A percentile compares a stretch with the other conserved stretches of the same genome.
phyloP scores from a whole-genome alignment of 2,888 invertebrate species.

The Metallyticus violacea region DNA sequence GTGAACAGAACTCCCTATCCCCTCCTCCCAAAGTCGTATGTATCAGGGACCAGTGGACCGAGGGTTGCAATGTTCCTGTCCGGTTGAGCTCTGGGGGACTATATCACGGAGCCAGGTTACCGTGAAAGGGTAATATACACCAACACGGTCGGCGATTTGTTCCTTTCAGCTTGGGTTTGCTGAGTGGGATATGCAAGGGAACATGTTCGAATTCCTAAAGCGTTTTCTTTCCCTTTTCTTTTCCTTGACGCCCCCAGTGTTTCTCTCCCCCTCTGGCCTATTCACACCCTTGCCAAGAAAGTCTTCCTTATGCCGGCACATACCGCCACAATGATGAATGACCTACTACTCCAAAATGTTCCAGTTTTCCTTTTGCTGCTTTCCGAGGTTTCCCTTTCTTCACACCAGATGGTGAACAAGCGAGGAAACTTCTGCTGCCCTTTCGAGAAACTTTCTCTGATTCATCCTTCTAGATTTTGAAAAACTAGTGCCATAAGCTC shows the following conservation, averaged over 20 bases:
- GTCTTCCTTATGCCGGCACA: neutral
- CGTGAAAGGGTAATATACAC: neutral
- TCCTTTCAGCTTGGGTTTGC: neutral
- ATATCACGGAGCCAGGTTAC: neutral
- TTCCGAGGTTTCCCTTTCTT: neutral
- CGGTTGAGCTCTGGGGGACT: neutral
- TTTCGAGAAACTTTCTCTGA: neutral
- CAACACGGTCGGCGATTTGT: neutral
- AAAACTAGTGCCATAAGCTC: neutral
- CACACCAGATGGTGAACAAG: neutral
- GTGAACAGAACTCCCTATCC: too few relatives aligned
- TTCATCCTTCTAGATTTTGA: neutral
- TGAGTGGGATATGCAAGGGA: conserved; percentile 1
- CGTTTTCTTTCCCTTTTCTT: neutral
- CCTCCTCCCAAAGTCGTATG: too few relatives aligned
- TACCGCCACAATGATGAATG: neutral
- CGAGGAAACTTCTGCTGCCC: neutral
- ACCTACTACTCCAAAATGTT: neutral
- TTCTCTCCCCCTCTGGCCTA: neutral
- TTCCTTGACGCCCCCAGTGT: neutral
- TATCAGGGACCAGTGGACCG: too few relatives aligned
- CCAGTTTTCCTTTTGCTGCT: neutral
- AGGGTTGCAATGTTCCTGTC: neutral
- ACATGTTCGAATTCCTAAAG: neutral
- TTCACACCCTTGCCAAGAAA: neutral